A percentile compares a stretch with the other conserved stretches of the same genome.
phyloP scores from a whole-genome alignment of 2,113 vertebrate species.

The Gallinago paraguaiae region DNA sequence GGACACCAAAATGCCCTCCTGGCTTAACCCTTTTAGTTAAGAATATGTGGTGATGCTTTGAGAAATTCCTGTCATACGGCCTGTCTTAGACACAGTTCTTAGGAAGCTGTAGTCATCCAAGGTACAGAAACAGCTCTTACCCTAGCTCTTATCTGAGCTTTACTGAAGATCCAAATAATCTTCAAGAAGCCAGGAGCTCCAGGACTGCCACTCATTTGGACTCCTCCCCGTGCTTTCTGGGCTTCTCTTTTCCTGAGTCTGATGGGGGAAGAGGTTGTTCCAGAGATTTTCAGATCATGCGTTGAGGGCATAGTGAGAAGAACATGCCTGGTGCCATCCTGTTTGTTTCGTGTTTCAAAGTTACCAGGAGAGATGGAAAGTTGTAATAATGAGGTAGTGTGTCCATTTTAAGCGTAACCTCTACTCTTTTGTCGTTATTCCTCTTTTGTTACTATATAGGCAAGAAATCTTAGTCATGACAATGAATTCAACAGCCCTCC shows the following conservation, averaged over 20 bases:
- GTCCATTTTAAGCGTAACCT: not conserved
- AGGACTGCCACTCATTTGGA: not conserved
- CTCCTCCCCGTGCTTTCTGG: not conserved
- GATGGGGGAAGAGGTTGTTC: not conserved
- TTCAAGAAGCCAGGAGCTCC: not conserved
- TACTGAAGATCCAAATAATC: not conserved
- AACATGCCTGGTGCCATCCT: rapidly evolving
- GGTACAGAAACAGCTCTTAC: not conserved
- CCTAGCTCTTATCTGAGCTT: not conserved
- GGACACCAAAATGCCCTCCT: not conserved
- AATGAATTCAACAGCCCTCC: not conserved
- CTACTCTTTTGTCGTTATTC: not conserved
- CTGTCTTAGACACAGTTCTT: not conserved
- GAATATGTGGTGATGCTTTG: not conserved
- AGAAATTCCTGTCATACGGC: not conserved
- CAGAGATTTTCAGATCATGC: not conserved
- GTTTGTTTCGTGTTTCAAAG: not conserved
- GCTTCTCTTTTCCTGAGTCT: not conserved
- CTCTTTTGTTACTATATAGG: not conserved
- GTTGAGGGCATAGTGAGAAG: not conserved
- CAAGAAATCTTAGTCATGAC: not conserved
- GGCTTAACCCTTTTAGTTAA: not conserved
- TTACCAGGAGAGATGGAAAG: not conserved
- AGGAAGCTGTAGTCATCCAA: not conserved
- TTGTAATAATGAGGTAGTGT: not conserved